These are phyloP conservation scores for Acromyrmex charruanus DNA, from an alignment of 1,140 invertebrate species.

Conservation along the genomic window DNA sequence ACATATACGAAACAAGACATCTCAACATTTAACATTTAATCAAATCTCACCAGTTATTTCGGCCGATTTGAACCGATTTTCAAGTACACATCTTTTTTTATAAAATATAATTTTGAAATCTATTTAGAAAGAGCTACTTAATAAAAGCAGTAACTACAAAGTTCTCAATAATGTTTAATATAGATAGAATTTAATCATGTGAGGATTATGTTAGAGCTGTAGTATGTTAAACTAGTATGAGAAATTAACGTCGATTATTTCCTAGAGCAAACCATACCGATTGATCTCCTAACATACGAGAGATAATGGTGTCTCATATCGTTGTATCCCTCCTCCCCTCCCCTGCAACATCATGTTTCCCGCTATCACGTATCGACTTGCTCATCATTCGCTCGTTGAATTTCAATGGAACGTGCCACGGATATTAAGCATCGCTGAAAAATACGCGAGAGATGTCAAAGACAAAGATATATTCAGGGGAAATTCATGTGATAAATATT, in stretches of 20 bases:
- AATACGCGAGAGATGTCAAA: constrained; percentile 14
- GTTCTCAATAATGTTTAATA: not conserved
- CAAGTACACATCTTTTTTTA: not conserved
- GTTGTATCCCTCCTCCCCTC: not conserved
- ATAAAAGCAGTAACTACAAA: not conserved
- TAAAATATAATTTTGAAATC: not conserved
- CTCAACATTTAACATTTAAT: constrained; percentile 16
- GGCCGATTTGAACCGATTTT: not conserved
- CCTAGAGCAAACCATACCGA: constrained; percentile 18
- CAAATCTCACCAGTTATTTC: not conserved
- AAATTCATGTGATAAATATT: constrained; percentile 14
- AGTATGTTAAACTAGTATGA: not conserved
- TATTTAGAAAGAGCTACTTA: not conserved
- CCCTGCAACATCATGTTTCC: constrained; percentile 13
- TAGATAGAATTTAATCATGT: constrained; percentile 8
- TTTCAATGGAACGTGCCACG: constrained; percentile 45
- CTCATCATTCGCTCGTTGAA: constrained; percentile 56
- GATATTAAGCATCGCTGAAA: constrained; percentile 32
- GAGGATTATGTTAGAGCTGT: not conserved
- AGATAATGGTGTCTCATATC: constrained; percentile 33
- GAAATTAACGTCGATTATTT: constrained; percentile 42
- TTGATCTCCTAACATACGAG: constrained; percentile 33
- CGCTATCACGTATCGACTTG: constrained; percentile 53
- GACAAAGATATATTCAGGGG: constrained; percentile 9
- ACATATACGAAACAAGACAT: not conserved